Conservation (phyloP, 2,113 vertebrate species). For the Poicephalus meyeri region DNA sequence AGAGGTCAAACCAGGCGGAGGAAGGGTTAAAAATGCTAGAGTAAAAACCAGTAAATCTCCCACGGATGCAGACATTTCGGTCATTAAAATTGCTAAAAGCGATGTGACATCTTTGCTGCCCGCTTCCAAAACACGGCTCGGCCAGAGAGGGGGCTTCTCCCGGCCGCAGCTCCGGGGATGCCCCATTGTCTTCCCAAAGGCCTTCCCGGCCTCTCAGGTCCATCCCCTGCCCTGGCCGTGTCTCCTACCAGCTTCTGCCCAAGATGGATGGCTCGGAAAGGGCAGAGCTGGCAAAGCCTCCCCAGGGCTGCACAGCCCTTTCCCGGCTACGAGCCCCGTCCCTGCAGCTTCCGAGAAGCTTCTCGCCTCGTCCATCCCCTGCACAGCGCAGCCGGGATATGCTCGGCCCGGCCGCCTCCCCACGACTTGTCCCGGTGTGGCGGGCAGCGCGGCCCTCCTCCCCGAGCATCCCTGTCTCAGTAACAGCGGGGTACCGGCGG, state of each 20-base stretch:
- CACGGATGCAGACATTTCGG: neutral
- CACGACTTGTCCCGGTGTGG: neutral
- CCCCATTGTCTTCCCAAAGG: neutral
- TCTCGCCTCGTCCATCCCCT: fast-evolving
- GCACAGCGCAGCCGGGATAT: neutral
- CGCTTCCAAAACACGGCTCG: neutral
- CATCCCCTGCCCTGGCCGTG: fast-evolving
- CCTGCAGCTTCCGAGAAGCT: neutral
- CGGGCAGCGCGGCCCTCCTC: too few relatives aligned
- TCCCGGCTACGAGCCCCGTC: neutral
- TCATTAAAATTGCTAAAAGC: neutral
- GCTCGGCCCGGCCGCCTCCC: neutral
- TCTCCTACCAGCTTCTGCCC: neutral
- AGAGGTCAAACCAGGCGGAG: neutral
- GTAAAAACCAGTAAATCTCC: neutral
- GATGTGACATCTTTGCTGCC: neutral
- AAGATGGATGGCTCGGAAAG: neutral
- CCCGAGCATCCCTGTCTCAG: fast-evolving
- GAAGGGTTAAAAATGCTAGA: conserved; percentile 35
- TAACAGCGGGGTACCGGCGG: neutral
- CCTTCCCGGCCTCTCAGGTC: neutral
- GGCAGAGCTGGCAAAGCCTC: neutral
- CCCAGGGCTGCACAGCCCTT: too few relatives aligned
- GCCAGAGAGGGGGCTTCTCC: neutral
- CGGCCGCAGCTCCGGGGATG: neutral